Evolutionary conservation across 2,888 invertebrate genomes (phyloP).

Genomic region (Leptopilina myrica): DNA sequence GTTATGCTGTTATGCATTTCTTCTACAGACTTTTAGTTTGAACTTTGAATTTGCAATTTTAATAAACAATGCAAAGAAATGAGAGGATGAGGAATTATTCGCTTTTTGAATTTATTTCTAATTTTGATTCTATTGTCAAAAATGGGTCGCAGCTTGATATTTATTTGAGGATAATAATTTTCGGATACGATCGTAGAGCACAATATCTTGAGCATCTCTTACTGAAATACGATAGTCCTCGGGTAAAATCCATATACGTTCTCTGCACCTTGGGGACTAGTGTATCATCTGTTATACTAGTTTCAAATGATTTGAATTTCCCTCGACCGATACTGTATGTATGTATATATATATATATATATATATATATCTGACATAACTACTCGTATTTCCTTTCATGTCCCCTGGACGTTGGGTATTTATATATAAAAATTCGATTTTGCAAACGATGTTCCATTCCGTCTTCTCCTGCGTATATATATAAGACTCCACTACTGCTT

Average conservation of each 20-base stretch:
- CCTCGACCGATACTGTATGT: not conserved
- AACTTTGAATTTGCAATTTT: no score
- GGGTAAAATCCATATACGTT: conserved; percentile 18
- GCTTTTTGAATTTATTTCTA: no score
- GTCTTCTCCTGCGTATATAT: not conserved
- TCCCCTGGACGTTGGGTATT: not conserved
- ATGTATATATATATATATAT: not conserved
- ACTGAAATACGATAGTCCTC: conserved; percentile 29
- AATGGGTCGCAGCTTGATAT: no score
- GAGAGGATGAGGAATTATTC: no score
- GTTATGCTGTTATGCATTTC: no score
- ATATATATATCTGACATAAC: conserved; percentile 8
- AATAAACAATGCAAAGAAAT: no score
- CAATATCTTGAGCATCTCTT: not conserved
- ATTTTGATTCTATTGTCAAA: no score
- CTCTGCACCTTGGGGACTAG: conserved; percentile 22
- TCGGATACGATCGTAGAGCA: not conserved
- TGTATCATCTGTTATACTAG: conserved; percentile 37
- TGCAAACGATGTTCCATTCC: not conserved
- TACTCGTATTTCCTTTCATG: conserved; percentile 24
- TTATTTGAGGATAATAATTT: not conserved
- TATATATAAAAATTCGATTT: conserved; percentile 23
- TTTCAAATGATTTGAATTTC: conserved; percentile 35
- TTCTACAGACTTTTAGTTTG: no score
- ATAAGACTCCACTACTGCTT: conserved; percentile 12